phyloP scores from a whole-genome alignment of 2,797 vertebrate species.

The Smutsia temminckii region DNA sequence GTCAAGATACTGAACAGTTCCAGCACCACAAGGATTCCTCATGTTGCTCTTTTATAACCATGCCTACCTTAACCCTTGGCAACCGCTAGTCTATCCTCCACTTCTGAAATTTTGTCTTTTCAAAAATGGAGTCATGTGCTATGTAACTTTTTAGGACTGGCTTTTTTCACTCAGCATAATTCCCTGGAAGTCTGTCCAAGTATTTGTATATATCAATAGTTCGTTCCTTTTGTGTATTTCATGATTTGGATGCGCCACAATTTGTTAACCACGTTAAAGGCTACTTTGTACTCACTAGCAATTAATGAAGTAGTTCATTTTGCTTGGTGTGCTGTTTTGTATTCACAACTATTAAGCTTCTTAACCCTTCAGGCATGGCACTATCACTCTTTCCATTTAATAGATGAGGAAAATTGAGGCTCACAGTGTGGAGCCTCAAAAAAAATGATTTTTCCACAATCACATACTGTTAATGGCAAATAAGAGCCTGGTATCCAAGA shows the following conservation, averaged over 20 bases:
- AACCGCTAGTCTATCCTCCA: neutral
- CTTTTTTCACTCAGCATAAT: slow-evolving; percentile 4
- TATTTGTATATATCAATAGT: neutral
- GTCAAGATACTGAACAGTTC: slow-evolving; percentile 29
- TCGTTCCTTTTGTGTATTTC: slow-evolving; percentile 8
- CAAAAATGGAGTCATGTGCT: slow-evolving; percentile 14
- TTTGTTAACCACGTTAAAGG: slow-evolving; percentile 46
- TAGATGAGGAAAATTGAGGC: slow-evolving; percentile 41
- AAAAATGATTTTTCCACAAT: neutral
- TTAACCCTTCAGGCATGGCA: slow-evolving; percentile 16
- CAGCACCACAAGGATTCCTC: neutral
- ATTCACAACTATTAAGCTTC: slow-evolving; percentile 41
- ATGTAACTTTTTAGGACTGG: neutral
- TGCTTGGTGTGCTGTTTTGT: slow-evolving; percentile 52
- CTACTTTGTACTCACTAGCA: slow-evolving; percentile 43
- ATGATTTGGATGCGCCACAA: neutral
- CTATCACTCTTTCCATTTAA: slow-evolving; percentile 43
- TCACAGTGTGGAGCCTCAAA: neutral
- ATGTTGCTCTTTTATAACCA: slow-evolving; percentile 20
- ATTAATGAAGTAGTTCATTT: slow-evolving; percentile 48
- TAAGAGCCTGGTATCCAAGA: neutral
- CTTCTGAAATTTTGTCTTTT: slow-evolving; percentile 40
- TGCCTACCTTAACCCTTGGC: neutral
- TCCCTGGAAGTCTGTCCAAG: neutral
- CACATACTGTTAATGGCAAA: slow-evolving; percentile 8